These are phyloP conservation scores for Palythoa heliodiscus DNA, from an alignment of 92 coral and sea anemone species.

Conservation along the genomic window DNA sequence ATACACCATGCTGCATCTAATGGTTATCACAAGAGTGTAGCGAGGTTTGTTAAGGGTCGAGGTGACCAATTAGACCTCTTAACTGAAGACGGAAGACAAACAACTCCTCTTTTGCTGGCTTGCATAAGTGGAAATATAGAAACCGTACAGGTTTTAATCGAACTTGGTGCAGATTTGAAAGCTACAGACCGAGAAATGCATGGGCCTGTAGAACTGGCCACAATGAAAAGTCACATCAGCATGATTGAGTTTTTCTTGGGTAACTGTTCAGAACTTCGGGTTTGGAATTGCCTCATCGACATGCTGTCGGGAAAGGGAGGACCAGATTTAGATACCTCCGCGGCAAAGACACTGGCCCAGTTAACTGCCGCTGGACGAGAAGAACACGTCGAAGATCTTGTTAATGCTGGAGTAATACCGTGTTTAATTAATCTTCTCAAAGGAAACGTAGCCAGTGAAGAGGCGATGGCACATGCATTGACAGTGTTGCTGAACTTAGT, in stretches of 20 bases:
- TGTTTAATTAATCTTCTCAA: slow-evolving; percentile 70
- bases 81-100: slow-evolving; percentile 83
- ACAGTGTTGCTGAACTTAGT: slow-evolving; percentile 73
- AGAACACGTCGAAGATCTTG: slow-evolving; percentile 62
- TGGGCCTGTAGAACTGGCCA: slow-evolving; percentile 83
- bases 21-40: slow-evolving; percentile 94
- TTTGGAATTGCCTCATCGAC: slow-evolving; percentile 74
- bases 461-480: slow-evolving; percentile 67
- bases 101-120: slow-evolving; percentile 85
- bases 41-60: slow-evolving; percentile 81
- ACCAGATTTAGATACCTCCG: slow-evolving; percentile 66
- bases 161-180: slow-evolving; percentile 79
- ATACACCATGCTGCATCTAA: slow-evolving; percentile 95
- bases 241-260: slow-evolving; percentile 82
- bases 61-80: slow-evolving; percentile 92
- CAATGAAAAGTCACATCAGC: slow-evolving; percentile 65
- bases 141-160: slow-evolving; percentile 85
- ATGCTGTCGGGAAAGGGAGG: slow-evolving; percentile 58
- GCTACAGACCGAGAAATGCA: slow-evolving; percentile 77
- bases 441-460: slow-evolving; percentile 71
- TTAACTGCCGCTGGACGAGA: slow-evolving; percentile 71
- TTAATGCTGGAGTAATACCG: slow-evolving; percentile 67
- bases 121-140: slow-evolving; percentile 87
- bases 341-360: slow-evolving; percentile 78
- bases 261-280: slow-evolving; percentile 67